Base-by-base conservation (phyloP, 2,888 invertebrate genomes). In the Heliconius hortense region DNA sequence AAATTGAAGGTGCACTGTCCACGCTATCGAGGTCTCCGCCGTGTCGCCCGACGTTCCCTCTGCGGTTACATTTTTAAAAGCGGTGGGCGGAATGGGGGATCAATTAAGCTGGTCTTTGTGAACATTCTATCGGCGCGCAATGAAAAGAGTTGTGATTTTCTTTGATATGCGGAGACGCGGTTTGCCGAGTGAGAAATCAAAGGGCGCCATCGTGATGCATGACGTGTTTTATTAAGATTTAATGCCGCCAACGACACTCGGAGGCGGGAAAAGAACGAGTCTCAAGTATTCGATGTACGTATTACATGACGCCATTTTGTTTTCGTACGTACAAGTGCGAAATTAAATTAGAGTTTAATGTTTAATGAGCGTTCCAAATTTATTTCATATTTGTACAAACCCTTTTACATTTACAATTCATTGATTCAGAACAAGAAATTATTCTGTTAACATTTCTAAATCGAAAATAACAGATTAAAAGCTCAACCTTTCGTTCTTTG, bases 131-230 rank as follows among this genome's bases (percentile, higher is more conserved):
- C 92, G 93, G 90, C 88, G 90, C 87, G 90, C 93, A 93, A 92
- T 93, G 92, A 93, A 94, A 93, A 94, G 93, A 94, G 93, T 94
- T 94, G 90, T 93, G 92, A 93, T 90, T 91, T 93, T 92, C 93
- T 94, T 94, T 93, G 93, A 93, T 91, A 92, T 86, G 84, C 86
- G 90, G 88, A 92, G 93, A 89, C 92, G 91, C 88, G 91, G 93
- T 93, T 93, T 93, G 90, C 93, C 94, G 89, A 93, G 88, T 93
- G 93, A 93, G 89, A 92, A 93, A 94, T 94, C 94, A 94, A 94
- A 94, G 93, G 87, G 88, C 89, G 85, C 87, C 84, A 87, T 87
- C 87, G 88, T 87, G 88, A 91, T 91, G 93, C 93, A 94, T 93
- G 93, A 91, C 89, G 91, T 89, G 90, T 90, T 93, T 92, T 93